Percentiles rank a stretch among this genome's conserved stretches.
Evolutionary conservation across 2,797 vertebrate species (phyloP).

Genomic region (Tenualosa thibaudeaui): DNA sequence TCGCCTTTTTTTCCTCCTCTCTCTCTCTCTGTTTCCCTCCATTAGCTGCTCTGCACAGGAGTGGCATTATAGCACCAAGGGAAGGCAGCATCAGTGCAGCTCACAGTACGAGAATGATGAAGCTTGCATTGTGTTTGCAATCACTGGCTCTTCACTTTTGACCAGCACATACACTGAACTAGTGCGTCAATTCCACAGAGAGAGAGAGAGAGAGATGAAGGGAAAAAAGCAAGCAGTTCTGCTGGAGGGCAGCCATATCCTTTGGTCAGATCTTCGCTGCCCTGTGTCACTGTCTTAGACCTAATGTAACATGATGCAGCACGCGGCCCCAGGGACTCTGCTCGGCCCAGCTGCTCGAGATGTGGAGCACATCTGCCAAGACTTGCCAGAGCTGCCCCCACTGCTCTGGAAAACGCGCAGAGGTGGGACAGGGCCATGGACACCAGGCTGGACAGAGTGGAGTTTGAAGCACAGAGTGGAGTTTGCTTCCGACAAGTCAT

Average conservation of each 20-base stretch:
- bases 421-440: not conserved
- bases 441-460: not conserved
- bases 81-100: not conserved
- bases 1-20: not conserved
- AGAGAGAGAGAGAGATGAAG: not conserved
- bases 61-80: not conserved
- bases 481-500: too few species aligned
- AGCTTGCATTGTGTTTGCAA: not conserved
- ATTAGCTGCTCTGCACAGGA: not conserved
- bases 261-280: not conserved
- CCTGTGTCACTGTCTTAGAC: not conserved
- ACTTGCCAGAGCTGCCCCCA: not conserved
- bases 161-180: not conserved
- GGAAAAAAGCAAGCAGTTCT: not conserved
- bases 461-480: too few species aligned
- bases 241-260: not conserved
- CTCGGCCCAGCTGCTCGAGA: not conserved
- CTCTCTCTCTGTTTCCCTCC: not conserved
- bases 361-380: not conserved
- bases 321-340: not conserved
- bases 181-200: not conserved
- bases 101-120: not conserved
- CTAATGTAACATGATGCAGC: conserved; percentile 23
- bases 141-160: not conserved
- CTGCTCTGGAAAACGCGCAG: not conserved